A percentile compares a stretch with the other conserved stretches of the same genome.
phyloP scores from a whole-genome alignment of 2,113 vertebrate species.

The Trichechus manatus region DNA sequence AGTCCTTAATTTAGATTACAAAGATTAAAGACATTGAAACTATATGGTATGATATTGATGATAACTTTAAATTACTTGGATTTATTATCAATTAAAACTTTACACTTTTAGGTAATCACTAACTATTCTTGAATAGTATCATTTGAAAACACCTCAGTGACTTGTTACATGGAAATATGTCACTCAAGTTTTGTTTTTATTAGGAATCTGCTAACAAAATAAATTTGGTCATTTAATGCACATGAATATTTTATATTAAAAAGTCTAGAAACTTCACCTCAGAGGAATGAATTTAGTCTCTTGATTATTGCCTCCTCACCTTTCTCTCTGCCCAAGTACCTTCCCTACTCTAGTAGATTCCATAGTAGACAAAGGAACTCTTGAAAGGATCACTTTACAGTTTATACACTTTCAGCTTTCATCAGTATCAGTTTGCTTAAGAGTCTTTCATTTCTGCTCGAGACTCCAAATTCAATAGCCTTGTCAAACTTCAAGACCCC shows the following conservation, averaged over 20 bases:
- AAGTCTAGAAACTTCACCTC: background rate
- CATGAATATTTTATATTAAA: background rate
- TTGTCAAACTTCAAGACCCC: background rate
- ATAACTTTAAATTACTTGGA: constrained; percentile 10
- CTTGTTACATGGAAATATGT: background rate
- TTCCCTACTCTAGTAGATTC: background rate
- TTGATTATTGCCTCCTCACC: background rate
- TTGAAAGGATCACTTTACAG: background rate
- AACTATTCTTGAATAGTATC: background rate
- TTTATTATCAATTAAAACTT: constrained; percentile 2
- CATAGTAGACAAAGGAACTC: background rate
- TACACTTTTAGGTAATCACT: background rate
- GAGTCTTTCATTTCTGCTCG: background rate
- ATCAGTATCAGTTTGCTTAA: background rate
- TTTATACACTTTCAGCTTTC: background rate
- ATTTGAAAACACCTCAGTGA: background rate
- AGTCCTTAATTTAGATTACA: constrained; percentile 11
- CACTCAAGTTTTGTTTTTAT: background rate
- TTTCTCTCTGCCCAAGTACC: background rate
- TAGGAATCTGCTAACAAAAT: background rate
- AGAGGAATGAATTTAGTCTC: background rate
- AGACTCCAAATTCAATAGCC: background rate
- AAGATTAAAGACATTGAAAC: background rate
- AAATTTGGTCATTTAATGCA: background rate
- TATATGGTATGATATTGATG: background rate